These are phyloP conservation scores for Macroglossus sobrinus DNA, from an alignment of 2,113 vertebrate genomes.

Conservation along the genomic window DNA sequence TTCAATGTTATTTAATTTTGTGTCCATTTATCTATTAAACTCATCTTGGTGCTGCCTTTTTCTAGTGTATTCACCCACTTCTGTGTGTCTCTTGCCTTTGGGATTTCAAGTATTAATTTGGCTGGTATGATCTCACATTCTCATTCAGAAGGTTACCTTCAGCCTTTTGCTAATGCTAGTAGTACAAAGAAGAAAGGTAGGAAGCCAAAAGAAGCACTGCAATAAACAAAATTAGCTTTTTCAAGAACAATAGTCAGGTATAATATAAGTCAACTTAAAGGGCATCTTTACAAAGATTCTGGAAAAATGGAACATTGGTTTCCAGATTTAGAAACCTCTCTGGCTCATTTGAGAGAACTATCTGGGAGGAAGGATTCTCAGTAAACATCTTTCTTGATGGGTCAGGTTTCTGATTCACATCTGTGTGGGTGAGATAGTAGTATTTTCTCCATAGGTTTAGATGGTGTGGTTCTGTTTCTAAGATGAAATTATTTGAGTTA, in stretches of 20 bases:
- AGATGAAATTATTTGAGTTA: background rate
- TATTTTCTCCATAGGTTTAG: background rate
- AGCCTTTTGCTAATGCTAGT: slow-evolving; percentile 40
- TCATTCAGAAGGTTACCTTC: background rate
- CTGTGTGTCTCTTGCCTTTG: background rate
- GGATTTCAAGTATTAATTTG: background rate
- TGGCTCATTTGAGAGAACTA: slow-evolving; percentile 63
- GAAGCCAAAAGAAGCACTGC: background rate
- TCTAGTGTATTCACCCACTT: background rate
- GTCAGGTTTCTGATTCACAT: slow-evolving; percentile 18
- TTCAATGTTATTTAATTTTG: background rate
- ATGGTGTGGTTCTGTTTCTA: slow-evolving; percentile 27
- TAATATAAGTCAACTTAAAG: slow-evolving; percentile 5
- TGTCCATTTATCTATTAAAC: background rate
- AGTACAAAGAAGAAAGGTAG: background rate
- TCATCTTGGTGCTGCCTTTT: background rate
- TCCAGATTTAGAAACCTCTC: slow-evolving; percentile 65
- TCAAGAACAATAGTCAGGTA: background rate
- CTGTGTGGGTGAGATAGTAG: slow-evolving; percentile 46
- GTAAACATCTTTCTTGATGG: slow-evolving; percentile 42
- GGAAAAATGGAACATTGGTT: slow-evolving; percentile 25
- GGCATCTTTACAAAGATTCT: slow-evolving; percentile 42
- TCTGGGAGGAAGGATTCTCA: slow-evolving; percentile 47
- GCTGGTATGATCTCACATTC: background rate
- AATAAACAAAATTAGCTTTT: background rate